These are phyloP conservation scores for Caenorhabditis remanei DNA, from an alignment of 1,140 invertebrate species.

Conservation along the genomic window DNA sequence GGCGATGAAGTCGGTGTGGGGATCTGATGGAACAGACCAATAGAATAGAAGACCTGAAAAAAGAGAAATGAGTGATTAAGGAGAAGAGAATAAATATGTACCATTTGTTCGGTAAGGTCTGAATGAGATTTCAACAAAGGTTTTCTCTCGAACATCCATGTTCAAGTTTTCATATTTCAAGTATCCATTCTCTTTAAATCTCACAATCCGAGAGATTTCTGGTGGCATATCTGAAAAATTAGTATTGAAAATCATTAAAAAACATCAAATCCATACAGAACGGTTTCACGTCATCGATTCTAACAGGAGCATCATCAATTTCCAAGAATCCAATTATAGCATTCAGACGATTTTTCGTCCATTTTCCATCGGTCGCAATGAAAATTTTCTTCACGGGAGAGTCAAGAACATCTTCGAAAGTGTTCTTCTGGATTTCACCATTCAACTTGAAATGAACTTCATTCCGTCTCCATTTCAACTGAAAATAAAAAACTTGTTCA, in stretches of 20 bases:
- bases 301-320: conserved; percentile 36
- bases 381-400: neutral
- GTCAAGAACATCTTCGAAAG: conserved; percentile 19
- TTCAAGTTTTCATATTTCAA: conserved; percentile 39
- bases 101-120: conserved; percentile 55
- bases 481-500: neutral
- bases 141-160: conserved; percentile 36
- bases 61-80: neutral
- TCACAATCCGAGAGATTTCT: conserved; percentile 1
- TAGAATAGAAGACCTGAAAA: conserved; percentile 23
- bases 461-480: conserved; percentile 41
- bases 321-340: conserved; percentile 7
- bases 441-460: conserved; percentile 39
- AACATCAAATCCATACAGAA: neutral
- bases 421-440: conserved; percentile 29
- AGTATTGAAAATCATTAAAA: no score
- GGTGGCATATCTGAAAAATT: conserved; percentile 16
- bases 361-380: conserved; percentile 11
- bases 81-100: neutral
- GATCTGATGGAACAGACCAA: conserved; percentile 43
- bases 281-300: conserved; percentile 2
- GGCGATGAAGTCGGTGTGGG: conserved; percentile 58
- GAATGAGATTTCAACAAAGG: conserved; percentile 34
- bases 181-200: conserved; percentile 45
- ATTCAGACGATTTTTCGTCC: conserved; percentile 11